phyloP scores from a whole-genome alignment of 2,888 invertebrate genomes.

The Cataglyphis cursor region DNA sequence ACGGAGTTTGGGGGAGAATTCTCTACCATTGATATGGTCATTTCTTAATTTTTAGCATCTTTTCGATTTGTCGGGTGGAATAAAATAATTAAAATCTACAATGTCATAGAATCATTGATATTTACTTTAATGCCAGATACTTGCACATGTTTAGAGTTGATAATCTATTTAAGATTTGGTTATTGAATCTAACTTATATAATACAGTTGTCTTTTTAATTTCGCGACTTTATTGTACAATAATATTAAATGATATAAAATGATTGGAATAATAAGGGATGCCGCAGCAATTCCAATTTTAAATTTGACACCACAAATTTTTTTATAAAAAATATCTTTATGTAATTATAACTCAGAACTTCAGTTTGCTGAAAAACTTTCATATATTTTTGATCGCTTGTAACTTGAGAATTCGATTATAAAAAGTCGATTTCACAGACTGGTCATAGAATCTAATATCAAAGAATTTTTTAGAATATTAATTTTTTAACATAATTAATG shows the following conservation, averaged over 20 bases:
- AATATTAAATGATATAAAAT: background rate
- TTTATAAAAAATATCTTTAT: background rate
- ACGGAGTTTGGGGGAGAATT: slow-evolving; percentile 77
- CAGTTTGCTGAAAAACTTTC: background rate
- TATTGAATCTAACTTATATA: background rate
- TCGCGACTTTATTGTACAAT: background rate
- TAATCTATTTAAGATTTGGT: background rate
- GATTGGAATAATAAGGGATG: background rate
- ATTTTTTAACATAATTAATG: background rate
- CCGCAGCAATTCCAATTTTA: background rate
- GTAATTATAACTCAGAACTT: background rate
- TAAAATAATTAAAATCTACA: background rate
- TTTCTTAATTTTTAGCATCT: background rate
- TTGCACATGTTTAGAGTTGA: background rate
- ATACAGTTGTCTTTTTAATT: background rate
- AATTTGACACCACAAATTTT: background rate
- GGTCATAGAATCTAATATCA: background rate
- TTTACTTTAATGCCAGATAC: background rate
- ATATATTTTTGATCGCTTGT: background rate
- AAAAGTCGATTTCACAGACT: background rate
- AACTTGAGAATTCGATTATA: background rate
- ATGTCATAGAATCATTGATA: background rate
- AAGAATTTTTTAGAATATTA: background rate
- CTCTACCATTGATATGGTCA: background rate
- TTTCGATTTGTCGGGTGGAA: background rate